Percentiles rank a stretch among this genome's conserved stretches.
These are phyloP conservation scores for Gadus chalcogrammus DNA, from an alignment of 2,113 vertebrate genomes.

Conservation along the genomic window DNA sequence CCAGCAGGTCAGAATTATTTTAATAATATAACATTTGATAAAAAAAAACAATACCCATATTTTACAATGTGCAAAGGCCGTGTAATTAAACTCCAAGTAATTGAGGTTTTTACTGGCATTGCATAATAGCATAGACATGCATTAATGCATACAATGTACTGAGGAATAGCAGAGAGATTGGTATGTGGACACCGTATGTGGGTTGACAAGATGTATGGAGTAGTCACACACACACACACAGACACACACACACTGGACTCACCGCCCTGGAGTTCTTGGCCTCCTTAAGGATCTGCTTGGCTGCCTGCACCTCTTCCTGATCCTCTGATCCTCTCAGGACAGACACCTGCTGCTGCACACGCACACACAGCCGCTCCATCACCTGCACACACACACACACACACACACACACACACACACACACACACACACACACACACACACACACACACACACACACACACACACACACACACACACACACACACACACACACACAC, in stretches of 20 bases:
- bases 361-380: conserved; percentile 85
- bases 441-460: background rate
- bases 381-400: conserved; percentile 49
- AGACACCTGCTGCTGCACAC: conserved; percentile 84
- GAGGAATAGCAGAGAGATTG: background rate
- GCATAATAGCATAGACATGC: background rate
- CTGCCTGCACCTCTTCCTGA: conserved; percentile 81
- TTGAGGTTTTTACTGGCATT: background rate
- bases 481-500: conserved; percentile 29
- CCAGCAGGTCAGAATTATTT: background rate
- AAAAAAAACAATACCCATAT: no score
- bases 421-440: conserved; percentile 34
- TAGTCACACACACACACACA: conserved; percentile 13
- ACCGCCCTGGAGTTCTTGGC: conserved; percentile 87
- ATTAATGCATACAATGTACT: background rate
- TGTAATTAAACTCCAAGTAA: no score
- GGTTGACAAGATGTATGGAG: background rate
- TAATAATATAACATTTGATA: no score
- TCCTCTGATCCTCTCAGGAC: conserved; percentile 78
- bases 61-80: no score
- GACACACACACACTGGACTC: conserved; percentile 42
- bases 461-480: conserved; percentile 5
- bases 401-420: conserved; percentile 8
- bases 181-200: background rate
- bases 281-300: conserved; percentile 85